Conservation (phyloP, 2,113 vertebrate species). For the Ictidomys tridecemlineatus region DNA sequence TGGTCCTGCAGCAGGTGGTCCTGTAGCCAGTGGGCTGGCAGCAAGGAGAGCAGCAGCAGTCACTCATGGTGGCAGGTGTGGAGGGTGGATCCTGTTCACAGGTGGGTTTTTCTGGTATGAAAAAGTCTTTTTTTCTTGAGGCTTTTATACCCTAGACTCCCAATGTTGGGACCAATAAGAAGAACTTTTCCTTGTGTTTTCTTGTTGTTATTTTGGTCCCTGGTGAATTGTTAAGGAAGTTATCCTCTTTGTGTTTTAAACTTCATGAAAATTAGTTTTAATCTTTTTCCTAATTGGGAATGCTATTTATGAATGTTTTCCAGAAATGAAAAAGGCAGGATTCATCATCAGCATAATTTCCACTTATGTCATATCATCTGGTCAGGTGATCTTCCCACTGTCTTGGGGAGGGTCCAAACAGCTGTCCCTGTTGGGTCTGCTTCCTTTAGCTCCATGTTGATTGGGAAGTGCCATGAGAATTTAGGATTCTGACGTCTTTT, state of each 20-base stretch:
- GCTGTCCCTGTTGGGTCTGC: neutral
- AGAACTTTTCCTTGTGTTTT: neutral
- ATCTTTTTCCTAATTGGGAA: neutral
- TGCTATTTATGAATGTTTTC: neutral
- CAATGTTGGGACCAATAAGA: neutral
- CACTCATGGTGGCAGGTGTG: neutral
- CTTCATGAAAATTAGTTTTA: neutral
- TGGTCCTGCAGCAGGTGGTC: neutral
- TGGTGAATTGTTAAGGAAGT: neutral
- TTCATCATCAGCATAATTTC: neutral
- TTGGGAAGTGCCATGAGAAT: neutral
- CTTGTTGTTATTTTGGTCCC: neutral
- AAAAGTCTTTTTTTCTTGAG: too few species aligned
- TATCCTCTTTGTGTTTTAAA: neutral
- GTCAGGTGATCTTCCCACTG: too few species aligned
- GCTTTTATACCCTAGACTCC: neutral
- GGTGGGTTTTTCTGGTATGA: neutral
- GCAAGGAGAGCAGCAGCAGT: conserved; percentile 27
- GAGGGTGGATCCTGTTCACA: neutral
- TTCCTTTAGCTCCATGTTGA: too few species aligned
- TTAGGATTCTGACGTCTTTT: neutral
- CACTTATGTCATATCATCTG: neutral
- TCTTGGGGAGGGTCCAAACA: fast-evolving
- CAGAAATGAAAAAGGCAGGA: neutral
- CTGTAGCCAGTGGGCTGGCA: neutral